Percentiles rank a stretch among this genome's conserved stretches.
These are phyloP conservation scores for Mustelus asterias DNA, from an alignment of 2,113 vertebrate species.

Conservation along the genomic window DNA sequence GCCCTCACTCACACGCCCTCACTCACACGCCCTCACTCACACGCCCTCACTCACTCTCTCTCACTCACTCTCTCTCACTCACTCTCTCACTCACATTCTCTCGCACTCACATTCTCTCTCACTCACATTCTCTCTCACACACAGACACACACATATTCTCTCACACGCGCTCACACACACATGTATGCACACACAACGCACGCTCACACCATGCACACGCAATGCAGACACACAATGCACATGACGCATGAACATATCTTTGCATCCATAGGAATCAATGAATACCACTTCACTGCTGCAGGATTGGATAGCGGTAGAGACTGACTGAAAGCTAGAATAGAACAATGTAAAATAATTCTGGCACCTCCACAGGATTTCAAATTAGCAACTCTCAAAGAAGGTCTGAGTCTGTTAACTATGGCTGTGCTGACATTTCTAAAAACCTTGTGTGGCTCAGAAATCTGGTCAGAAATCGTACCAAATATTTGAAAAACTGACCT, in stretches of 20 bases:
- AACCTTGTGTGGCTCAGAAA: neutral
- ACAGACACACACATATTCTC: too few relatives aligned
- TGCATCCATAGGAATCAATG: neutral
- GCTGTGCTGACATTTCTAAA: neutral
- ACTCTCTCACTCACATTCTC: too few relatives aligned
- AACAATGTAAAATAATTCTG: neutral
- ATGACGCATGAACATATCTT: neutral
- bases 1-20: too few relatives aligned
- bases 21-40: too few relatives aligned
- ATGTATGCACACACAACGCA: too few relatives aligned
- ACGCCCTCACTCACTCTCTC: too few relatives aligned
- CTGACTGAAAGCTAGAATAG: neutral
- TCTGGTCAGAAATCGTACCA: neutral
- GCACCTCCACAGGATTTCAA: neutral
- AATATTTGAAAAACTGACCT: neutral
- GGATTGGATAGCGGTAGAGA: neutral
- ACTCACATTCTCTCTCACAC: too few relatives aligned
- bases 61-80: too few relatives aligned
- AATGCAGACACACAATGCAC: too few relatives aligned
- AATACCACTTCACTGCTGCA: neutral
- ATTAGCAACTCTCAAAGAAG: neutral
- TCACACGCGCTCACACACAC: too few relatives aligned
- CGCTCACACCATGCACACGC: too few relatives aligned
- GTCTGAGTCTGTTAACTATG: neutral
- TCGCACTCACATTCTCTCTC: too few relatives aligned